A percentile compares a stretch with the other conserved stretches of the same genome.
Conservation (phyloP, 2,888 invertebrate species). For the Trissoscelio sp. region DNA sequence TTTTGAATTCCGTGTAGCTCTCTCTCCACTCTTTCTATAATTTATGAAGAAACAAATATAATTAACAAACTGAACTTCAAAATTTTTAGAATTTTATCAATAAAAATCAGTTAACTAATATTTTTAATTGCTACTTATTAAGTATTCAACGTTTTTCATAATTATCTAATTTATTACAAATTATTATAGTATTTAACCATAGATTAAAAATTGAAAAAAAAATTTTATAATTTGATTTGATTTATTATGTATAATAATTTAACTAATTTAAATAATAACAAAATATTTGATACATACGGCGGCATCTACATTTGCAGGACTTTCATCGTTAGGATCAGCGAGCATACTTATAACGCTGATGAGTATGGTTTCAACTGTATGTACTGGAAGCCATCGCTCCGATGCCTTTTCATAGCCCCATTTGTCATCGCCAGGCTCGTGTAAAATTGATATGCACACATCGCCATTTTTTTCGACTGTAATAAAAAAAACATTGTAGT, state of each 20-base stretch:
- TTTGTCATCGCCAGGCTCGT: constrained; percentile 99
- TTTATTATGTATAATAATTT: too few species aligned
- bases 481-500: background rate
- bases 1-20: constrained; percentile 98
- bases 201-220: too few species aligned
- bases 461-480: constrained; percentile 97
- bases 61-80: background rate
- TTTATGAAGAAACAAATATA: constrained; percentile 59
- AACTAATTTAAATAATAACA: too few species aligned
- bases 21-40: constrained; percentile 99
- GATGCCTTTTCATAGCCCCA: constrained; percentile 99
- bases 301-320: constrained; percentile 99
- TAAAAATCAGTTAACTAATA: too few species aligned
- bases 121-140: too few species aligned
- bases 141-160: too few species aligned
- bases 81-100: background rate
- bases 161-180: too few species aligned
- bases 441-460: constrained; percentile 99
- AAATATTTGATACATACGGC: constrained; percentile 90
- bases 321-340: constrained; percentile 99
- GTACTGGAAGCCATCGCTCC: constrained; percentile 99
- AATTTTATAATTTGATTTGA: too few species aligned
- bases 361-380: constrained; percentile 99
- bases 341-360: constrained; percentile 99
- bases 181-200: too few species aligned